A percentile compares a stretch with the other conserved stretches of the same genome.
These are phyloP conservation scores for Brachionus manjavacas DNA, from an alignment of 1,140 invertebrate species.

Conservation along the genomic window DNA sequence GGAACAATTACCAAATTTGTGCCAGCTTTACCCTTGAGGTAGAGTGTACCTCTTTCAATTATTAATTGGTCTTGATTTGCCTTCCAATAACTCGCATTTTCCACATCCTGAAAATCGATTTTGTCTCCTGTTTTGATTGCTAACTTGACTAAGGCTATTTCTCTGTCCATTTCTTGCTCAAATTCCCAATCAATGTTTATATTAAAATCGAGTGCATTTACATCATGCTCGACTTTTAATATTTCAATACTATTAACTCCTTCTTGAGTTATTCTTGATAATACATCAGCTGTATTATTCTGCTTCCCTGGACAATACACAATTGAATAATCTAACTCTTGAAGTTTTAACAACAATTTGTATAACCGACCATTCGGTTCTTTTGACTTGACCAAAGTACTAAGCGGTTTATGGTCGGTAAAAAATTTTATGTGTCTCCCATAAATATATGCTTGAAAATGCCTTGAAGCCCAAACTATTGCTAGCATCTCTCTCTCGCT, in stretches of 20 bases:
- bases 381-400: neutral
- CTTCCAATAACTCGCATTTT: neutral
- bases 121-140: neutral
- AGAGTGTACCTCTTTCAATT: neutral
- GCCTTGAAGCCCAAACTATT: slow-evolving; percentile 45
- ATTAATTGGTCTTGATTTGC: neutral
- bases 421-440: slow-evolving; percentile 45
- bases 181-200: neutral
- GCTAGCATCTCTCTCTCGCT: slow-evolving; percentile 47
- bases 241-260: neutral
- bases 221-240: neutral
- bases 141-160: neutral
- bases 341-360: neutral
- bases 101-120: neutral
- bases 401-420: slow-evolving; percentile 47
- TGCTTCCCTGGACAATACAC: slow-evolving; percentile 3
- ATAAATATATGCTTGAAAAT: slow-evolving; percentile 47
- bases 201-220: neutral
- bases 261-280: slow-evolving; percentile 14
- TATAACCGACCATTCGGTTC: neutral
- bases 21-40: neutral
- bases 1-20: slow-evolving; percentile 14
- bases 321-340: slow-evolving; percentile 14
- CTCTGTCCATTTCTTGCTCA: slow-evolving; percentile 1
- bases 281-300: slow-evolving; percentile 7